phyloP scores from a whole-genome alignment of 1,140 invertebrate species.

The Portunus trituberculatus region DNA sequence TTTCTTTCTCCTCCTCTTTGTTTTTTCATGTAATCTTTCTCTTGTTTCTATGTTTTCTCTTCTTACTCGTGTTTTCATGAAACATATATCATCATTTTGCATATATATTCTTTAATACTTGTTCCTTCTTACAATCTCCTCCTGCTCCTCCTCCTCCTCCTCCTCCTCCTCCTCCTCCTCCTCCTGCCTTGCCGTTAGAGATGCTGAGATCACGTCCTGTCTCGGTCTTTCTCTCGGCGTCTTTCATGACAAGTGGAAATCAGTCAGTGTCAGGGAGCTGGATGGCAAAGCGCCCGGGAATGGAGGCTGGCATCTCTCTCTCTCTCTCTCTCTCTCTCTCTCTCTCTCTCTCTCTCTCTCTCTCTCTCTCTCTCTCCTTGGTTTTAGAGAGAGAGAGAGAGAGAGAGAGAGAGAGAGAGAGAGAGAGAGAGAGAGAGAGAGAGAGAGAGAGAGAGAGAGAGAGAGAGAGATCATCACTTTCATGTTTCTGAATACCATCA shows the following conservation, averaged over 20 bases:
- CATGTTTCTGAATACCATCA: too few relatives aligned
- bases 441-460: too few relatives aligned
- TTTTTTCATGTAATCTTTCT: too few relatives aligned
- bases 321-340: constrained; percentile 20
- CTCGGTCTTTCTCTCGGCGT: neutral
- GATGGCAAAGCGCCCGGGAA: neutral
- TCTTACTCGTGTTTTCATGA: too few relatives aligned
- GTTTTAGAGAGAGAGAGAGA: too few relatives aligned
- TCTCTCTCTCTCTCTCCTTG: neutral
- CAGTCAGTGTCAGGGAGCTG: neutral
- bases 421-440: too few relatives aligned
- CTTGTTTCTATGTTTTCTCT: too few relatives aligned
- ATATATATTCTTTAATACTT: neutral
- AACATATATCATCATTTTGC: too few relatives aligned
- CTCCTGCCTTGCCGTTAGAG: neutral
- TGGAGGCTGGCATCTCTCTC: neutral
- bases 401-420: too few relatives aligned
- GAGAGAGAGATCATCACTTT: too few relatives aligned
- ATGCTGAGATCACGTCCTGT: neutral
- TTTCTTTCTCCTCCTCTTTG: too few relatives aligned
- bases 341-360: constrained; percentile 20
- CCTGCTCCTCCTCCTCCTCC: neutral
- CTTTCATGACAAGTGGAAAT: neutral
- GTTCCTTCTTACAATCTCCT: neutral
- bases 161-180: neutral